Base-by-base conservation (phyloP, 2,888 invertebrate species). In the Ecliptopera silaceata region DNA sequence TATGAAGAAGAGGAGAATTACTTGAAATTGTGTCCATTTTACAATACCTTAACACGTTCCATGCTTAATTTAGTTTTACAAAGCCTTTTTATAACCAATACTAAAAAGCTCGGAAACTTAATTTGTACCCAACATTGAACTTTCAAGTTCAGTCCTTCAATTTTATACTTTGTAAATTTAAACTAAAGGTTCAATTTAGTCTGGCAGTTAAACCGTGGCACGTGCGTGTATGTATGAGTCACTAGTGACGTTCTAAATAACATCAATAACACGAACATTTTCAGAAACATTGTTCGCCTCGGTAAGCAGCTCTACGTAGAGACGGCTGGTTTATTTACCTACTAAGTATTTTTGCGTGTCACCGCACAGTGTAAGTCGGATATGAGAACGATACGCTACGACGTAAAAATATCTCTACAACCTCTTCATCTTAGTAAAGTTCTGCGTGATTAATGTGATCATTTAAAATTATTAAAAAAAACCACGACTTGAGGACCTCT, bases 181-280 rank as follows among this genome's bases (percentile, higher is more conserved):
- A 0, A 6, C 0, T 3, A 0, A 45, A 48, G 20, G 52, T 44
- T 52, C 13, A 44, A 18, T 52, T 44, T 2, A 39, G 36, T n/a
- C 18, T 11, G 36, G 29, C 29, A 17, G 34, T 38, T 39, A 11
- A 17, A 44, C 20, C 20, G 41, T 42, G 41, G 53, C 58, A 58
- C 58, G 58, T 58, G 53, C 58, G 45, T 42, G n/a, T 20, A 38
- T 44, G 51, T 42, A 48, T 49, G 47, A 58, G 15, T 50, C 48
- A 58, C 48, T 45, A 52, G 47, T 31, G 32, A 22, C 58, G 53
- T 49, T 53, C 45, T 54, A 54, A 58, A 54, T 36, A 54, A 41
- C 49, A 49, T 41, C 45, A 18, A 39, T 32, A 53, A 45, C 55
- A 49, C 44, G 48, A 52, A 39, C 41, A 29, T 38, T 26, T 47